Conservation (phyloP, 1,140 invertebrate species). For the Drosophila repletoides region DNA sequence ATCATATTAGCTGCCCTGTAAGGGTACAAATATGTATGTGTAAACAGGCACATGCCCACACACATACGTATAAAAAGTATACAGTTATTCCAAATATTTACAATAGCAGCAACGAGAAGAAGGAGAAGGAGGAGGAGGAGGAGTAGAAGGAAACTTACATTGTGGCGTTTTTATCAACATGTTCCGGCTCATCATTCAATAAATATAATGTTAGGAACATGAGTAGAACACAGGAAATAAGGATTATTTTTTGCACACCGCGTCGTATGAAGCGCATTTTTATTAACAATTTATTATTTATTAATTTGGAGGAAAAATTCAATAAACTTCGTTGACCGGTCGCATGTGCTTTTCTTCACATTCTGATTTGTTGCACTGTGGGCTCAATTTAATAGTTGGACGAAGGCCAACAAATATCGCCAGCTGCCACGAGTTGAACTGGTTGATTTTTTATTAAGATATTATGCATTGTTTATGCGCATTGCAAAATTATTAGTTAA, state of each 20-base stretch:
- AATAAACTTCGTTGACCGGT: background rate
- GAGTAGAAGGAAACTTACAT: no score
- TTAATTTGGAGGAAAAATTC: background rate
- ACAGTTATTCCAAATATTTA: no score
- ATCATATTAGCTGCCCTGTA: no score
- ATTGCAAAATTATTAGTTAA: slow-evolving; percentile 12
- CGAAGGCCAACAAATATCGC: background rate
- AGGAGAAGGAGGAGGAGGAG: no score
- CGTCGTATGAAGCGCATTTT: slow-evolving; percentile 36
- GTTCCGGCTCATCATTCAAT: slow-evolving; percentile 12
- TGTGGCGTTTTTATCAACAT: slow-evolving; percentile 28
- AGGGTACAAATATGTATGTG: background rate
- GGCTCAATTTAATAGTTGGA: background rate
- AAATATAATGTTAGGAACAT: slow-evolving; percentile 21
- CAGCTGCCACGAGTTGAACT: background rate
- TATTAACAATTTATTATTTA: background rate
- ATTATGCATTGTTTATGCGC: background rate
- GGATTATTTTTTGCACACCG: slow-evolving; percentile 9
- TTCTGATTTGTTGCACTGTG: background rate
- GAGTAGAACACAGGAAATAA: background rate
- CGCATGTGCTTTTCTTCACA: background rate
- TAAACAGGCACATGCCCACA: background rate
- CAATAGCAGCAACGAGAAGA: no score
- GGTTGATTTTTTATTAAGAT: background rate
- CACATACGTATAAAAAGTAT: no score